Base-by-base conservation (phyloP, 2,888 invertebrate species). In the Volucella bombylans region DNA sequence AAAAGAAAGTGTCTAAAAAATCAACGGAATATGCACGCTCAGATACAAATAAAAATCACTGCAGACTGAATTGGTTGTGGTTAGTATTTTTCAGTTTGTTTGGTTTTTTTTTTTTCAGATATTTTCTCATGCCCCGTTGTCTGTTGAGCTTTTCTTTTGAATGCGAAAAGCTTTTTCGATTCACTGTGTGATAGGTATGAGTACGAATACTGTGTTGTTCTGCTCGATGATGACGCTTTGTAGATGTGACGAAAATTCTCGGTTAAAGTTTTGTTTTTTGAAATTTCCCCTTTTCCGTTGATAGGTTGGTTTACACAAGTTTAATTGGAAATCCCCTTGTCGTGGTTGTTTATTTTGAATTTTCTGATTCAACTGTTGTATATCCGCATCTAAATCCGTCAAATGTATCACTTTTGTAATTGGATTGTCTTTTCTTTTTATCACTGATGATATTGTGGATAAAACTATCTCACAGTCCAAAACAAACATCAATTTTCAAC, bases 351-450 rank as follows among this genome's bases (percentile, higher is more conserved):
- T 82, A 77, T 77, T 82, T 72, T 77, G 71, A 67, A 77, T 77
- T 41, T 39, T 59, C 18, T 43, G 67, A 73, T 78, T 82, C 82
- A 82, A 68, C 82, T 82, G 79, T 82, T 82, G 79, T 78, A 78
- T 82, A 65, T 49, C 47, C 59, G 50, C 62, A 62, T 65, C 45
- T 61, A 67, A 31, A 23, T 23, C 15, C 73, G 57, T 79, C 80
- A 71, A 31, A 31, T 31, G 6, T 6, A 31, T 31, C 31, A 31
- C 31, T 31, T 31, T 31, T 31, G 4, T 31, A 31, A 31, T 6
- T 31, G 31, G 6, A 31, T 31, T 31, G 31, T 6, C 6, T 31
- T 31, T 31, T 31, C 6, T 31, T 31, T 4, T 31, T 31, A 6
- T 31, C 31, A 31, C 4, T 31, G 31, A 31, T 31, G 31, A 6